Base-by-base conservation (phyloP, 1,140 invertebrate species). In the Calliopsis andreniformis region DNA sequence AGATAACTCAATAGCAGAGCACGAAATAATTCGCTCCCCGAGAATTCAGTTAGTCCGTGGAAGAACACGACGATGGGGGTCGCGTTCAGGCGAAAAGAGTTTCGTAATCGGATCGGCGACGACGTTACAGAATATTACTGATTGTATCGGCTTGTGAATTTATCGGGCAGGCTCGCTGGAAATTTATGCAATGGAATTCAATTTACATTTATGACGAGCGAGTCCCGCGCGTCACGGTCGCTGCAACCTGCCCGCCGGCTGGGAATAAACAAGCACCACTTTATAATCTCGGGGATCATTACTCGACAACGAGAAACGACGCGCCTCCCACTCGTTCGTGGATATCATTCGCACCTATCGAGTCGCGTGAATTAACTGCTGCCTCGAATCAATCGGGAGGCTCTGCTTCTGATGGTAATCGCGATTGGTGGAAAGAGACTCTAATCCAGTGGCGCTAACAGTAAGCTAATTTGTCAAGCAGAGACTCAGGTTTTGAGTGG, bases 181-280 rank as follows among this genome's bases (percentile, higher is more conserved):
- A 73, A 73, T 73, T 56, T 73, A 73, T 73, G 71, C 71, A 63
- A 73, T 39, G 62, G 62, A 67, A 73, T 73, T 73, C 62, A 73
- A 73, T 73, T 73, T 73, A 67, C 71, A 73, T 73, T 73, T 73
- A 67, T 66, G 71, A 66, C 71, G 51, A 28, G 6, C 28, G 3
- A 49, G 25, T 16, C 30, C n/a, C n/a, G n/a, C n/a, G 56, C 43
- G 42, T 16, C 61, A 28, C 35, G 49, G 62, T 63, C 53, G 32
- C 47, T 14, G 47, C 59, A 72, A 49, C 69, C 45, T 28, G 45
- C 35, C n/a, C 56, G 18, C 69, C 58, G 14, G 12, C 35, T 39
- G 39, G 62, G 62, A 67, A 66, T 56, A 73, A 73, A 73, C 71
- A 66, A 55, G 16, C 45, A 16, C 14, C 42, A 47, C 42, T 61